These are phyloP conservation scores for Montipora foliosa DNA, from an alignment of 64 coral and sea anemone species.

Conservation along the genomic window DNA sequence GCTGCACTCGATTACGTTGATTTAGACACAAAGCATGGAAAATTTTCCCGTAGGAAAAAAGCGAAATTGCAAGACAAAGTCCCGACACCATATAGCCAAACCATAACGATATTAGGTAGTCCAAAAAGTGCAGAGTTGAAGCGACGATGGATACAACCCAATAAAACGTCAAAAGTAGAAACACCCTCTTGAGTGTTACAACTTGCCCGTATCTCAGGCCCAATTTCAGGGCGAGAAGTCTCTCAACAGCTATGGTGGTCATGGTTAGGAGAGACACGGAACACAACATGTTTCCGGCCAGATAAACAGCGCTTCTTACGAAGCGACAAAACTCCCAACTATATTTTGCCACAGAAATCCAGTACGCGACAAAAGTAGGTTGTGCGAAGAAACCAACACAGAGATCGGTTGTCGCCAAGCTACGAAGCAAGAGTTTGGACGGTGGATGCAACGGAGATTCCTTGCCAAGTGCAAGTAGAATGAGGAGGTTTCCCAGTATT, in stretches of 20 bases:
- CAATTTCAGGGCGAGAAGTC: background rate
- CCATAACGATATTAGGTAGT: background rate
- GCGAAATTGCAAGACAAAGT: background rate
- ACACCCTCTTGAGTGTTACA: background rate
- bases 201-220: conserved; percentile 6
- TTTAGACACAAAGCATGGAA: background rate
- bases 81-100: background rate
- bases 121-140: background rate
- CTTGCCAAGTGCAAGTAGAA: background rate
- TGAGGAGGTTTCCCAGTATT: background rate
- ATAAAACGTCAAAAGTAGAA: background rate
- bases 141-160: background rate
- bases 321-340: background rate
- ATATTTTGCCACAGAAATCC: background rate
- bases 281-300: background rate
- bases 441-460: background rate
- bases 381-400: background rate
- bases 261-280: background rate
- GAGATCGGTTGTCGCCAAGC: background rate
- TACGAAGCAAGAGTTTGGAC: background rate
- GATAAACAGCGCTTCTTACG: background rate
- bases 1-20: background rate
- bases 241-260: background rate
- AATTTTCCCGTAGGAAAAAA: background rate
- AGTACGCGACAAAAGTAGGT: background rate